phyloP scores from a whole-genome alignment of 2,113 vertebrate genomes.

The Aptenodytes forsteri region DNA sequence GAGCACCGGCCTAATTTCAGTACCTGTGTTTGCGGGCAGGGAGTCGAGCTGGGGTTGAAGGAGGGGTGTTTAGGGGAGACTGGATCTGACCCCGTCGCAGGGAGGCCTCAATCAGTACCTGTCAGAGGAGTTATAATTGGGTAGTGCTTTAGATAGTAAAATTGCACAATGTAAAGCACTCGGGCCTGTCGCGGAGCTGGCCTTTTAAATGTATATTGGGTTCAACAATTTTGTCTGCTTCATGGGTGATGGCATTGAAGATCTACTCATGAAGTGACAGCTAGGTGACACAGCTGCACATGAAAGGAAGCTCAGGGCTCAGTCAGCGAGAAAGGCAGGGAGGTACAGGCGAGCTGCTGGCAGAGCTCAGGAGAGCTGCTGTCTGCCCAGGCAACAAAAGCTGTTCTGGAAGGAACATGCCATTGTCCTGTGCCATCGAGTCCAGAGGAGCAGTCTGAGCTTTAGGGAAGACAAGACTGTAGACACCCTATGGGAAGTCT shows the following conservation, averaged over 20 bases:
- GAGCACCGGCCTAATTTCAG: neutral
- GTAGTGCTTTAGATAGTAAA: neutral
- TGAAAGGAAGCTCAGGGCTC: neutral
- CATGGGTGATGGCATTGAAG: neutral
- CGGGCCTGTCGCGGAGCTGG: neutral
- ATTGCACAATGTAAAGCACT: neutral
- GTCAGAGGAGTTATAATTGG: neutral
- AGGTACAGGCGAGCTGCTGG: neutral
- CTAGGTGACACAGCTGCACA: neutral
- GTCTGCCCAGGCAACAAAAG: neutral
- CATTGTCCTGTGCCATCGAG: neutral
- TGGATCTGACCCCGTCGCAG: neutral
- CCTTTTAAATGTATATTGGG: neutral
- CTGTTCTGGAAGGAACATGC: neutral
- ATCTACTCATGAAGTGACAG: neutral
- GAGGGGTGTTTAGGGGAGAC: neutral
- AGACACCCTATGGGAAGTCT: neutral
- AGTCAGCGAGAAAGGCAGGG: neutral
- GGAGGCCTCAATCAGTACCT: neutral
- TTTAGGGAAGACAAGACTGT: neutral
- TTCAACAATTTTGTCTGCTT: neutral
- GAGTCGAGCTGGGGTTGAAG: neutral
- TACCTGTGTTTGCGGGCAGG: neutral
- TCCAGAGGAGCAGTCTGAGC: neutral
- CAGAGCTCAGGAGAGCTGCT: neutral